Percentiles rank a stretch among this genome's conserved stretches.
These are phyloP conservation scores for Argyrosomus regius DNA, from an alignment of 2,797 vertebrate genomes.

Conservation along the genomic window DNA sequence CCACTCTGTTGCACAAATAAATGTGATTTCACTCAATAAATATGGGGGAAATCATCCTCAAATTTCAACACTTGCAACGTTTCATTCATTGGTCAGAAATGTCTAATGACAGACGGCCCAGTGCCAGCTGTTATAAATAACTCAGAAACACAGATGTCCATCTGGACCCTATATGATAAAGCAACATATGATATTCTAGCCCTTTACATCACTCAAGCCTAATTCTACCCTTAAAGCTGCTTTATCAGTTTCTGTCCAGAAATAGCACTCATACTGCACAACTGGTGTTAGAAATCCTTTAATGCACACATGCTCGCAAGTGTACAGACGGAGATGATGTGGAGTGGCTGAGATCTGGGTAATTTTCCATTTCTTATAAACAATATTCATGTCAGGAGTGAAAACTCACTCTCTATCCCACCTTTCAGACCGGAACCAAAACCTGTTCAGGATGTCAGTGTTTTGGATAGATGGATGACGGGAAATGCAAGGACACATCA, in stretches of 20 bases:
- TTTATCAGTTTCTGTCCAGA: conserved; percentile 17
- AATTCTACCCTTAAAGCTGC: not conserved
- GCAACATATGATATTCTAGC: conserved; percentile 3
- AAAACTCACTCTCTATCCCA: not conserved
- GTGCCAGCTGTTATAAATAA: not conserved
- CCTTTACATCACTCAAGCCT: not conserved
- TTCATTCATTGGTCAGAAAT: not conserved
- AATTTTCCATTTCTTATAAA: conserved; percentile 28
- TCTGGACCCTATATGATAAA: conserved; percentile 32
- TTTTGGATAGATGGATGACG: conserved; percentile 58
- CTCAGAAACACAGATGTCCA: conserved; percentile 5
- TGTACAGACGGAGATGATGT: not conserved
- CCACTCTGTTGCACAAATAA: not conserved
- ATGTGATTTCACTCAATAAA: not conserved
- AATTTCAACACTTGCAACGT: conserved; percentile 2
- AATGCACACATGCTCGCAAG: not conserved
- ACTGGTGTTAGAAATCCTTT: not conserved
- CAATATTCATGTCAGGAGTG: conserved; percentile 17
- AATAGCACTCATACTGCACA: not conserved
- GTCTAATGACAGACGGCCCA: not conserved
- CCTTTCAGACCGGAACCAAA: conserved; percentile 25
- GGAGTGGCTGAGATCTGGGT: not conserved
- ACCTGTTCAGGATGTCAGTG: conserved; percentile 15
- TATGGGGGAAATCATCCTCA: not conserved
- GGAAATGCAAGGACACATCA: conserved; percentile 43